These are phyloP conservation scores for Molossus molossus DNA, from an alignment of 2,797 vertebrate genomes.

Conservation along the genomic window DNA sequence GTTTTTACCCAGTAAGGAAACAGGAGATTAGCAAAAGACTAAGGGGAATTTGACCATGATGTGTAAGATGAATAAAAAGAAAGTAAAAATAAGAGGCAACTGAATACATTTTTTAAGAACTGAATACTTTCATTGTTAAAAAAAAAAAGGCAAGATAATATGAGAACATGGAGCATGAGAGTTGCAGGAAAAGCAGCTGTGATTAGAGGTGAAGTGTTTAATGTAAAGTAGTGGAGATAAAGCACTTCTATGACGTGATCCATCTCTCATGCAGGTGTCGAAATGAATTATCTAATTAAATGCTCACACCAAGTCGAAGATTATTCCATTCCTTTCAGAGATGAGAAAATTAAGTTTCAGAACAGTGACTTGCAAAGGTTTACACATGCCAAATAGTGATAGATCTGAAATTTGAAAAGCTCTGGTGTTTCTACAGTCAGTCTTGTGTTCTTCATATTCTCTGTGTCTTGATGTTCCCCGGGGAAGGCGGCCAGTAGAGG, in stretches of 20 bases:
- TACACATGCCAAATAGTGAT: neutral
- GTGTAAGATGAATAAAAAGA: neutral
- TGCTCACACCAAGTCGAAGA: neutral
- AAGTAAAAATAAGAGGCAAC: neutral
- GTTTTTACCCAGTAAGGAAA: neutral
- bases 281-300: slow-evolving; percentile 29
- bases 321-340: neutral
- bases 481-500: neutral
- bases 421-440: neutral
- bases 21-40: neutral
- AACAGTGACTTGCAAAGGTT: neutral
- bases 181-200: neutral
- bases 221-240: neutral
- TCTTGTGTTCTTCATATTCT: neutral
- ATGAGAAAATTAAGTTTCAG: neutral
- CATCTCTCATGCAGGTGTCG: neutral
- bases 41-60: neutral
- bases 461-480: neutral
- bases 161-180: neutral
- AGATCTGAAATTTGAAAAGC: neutral
- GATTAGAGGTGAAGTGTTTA: neutral
- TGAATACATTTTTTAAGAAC: neutral
- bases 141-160: neutral
- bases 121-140: too few relatives aligned
- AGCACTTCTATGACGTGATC: neutral